phyloP scores from a whole-genome alignment of 1,140 invertebrate species.

The Euura lappo region DNA sequence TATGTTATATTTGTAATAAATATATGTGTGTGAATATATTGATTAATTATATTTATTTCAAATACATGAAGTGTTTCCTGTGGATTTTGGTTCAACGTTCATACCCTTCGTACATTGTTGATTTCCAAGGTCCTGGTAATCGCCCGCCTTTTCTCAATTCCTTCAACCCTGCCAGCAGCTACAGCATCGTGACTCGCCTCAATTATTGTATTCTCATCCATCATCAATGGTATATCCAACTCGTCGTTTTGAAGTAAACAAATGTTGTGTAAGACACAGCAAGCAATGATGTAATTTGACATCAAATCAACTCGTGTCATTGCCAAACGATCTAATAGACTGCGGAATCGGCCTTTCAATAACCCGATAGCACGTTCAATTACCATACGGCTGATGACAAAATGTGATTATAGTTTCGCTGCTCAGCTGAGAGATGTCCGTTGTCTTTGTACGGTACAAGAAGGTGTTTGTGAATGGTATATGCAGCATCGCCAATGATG shows the following conservation, averaged over 20 bases:
- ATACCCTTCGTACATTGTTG: background rate
- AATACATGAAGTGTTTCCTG: background rate
- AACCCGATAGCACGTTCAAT: conserved; percentile 8
- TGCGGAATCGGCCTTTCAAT: conserved; percentile 1
- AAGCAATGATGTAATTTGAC: conserved; percentile 5
- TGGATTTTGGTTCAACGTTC: background rate
- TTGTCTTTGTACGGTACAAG: conserved; percentile 33
- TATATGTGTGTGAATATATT: background rate
- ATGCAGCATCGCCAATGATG: conserved; percentile 34
- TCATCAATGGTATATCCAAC: background rate
- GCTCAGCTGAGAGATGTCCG: conserved; percentile 15
- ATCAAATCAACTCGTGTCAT: background rate
- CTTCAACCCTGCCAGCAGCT: background rate
- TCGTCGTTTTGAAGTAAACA: conserved; percentile 8
- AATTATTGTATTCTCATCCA: background rate
- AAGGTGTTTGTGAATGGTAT: conserved; percentile 30
- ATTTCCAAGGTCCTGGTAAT: background rate
- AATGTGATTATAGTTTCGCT: background rate
- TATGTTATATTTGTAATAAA: background rate
- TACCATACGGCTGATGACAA: background rate
- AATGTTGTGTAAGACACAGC: conserved; percentile 10
- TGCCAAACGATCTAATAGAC: background rate
- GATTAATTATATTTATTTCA: background rate
- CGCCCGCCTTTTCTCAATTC: background rate
- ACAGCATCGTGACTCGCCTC: background rate